phyloP scores from a whole-genome alignment of 2,888 invertebrate genomes.

The Mimachlamys varia region DNA sequence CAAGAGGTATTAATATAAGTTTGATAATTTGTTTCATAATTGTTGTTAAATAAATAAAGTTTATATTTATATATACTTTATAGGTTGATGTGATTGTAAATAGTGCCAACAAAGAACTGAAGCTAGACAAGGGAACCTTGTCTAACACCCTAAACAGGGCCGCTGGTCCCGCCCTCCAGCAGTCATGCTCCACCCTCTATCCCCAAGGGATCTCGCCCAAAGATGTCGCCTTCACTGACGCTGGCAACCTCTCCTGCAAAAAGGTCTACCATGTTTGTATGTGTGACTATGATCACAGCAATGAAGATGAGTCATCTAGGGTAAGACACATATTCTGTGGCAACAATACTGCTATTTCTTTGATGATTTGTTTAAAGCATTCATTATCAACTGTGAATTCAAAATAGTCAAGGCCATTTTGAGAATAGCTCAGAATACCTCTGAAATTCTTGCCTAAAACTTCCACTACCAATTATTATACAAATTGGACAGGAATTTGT shows the following conservation, averaged over 20 bases:
- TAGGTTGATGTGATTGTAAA: constrained; percentile 46
- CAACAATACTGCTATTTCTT: no score
- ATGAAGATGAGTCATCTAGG: constrained; percentile 26
- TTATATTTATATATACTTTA: no score
- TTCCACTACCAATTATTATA: no score
- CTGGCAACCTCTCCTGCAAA: constrained; percentile 44
- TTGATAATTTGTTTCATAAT: no score
- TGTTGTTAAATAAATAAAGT: no score
- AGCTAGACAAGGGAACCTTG: constrained; percentile 38
- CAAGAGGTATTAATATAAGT: no score
- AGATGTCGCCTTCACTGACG: constrained; percentile 39
- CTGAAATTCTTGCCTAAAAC: no score
- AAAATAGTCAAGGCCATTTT: no score
- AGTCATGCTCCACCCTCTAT: constrained; percentile 31
- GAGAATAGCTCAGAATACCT: no score
- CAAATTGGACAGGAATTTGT: no score
- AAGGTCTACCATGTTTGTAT: constrained; percentile 42
- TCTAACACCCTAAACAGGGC: constrained; percentile 37
- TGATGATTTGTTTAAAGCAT: no score
- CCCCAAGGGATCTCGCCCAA: not conserved
- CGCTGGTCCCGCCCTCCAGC: constrained; percentile 37
- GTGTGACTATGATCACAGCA: not conserved
- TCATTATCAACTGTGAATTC: no score
- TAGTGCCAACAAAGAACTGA: constrained; percentile 35
- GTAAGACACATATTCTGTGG: not conserved